Base-by-base conservation (phyloP, 2,113 vertebrate species). In the Dolichallabes microphthalmus region DNA sequence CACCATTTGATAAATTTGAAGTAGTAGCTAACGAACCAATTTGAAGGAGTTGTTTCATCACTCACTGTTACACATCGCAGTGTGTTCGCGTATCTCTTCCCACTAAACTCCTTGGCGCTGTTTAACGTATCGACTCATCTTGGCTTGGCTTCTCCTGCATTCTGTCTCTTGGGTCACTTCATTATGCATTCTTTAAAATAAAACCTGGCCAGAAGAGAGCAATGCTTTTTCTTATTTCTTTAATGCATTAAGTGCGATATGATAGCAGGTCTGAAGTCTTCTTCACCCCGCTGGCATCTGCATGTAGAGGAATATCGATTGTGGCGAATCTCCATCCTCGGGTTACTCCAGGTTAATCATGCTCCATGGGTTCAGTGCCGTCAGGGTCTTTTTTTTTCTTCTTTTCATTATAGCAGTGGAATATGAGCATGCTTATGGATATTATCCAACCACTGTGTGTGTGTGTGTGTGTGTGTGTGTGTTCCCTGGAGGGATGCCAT, bases 111-210 rank as follows among this genome's bases (percentile, higher is more conserved):
- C 53, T 57, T 4, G 25, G 71, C 1, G 22, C 4, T 50, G 11
- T 2, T n/a, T 25, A 50, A 22, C 11, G 13, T 69, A 80, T 60
- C 25, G 52, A 50, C 32, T 69, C 11, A 4, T 80, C 30, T 25
- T 39, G 19, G 58, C 76, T 76, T 66, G 35, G 63, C 13, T 58
- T 45, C 68, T 73, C 57, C 39, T 81, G 20, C 27, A 0, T 50
- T 74, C 11, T 45, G n/a, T 39, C 32, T 25, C 76, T 50, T 32
- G 15, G 19, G 60, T 63, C 85, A 80, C 32, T 78, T 85, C 71
- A 78, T 82, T 82, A 76, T 84, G 87, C 64, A 81, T 55, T 66
- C 74, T 60, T 77, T 84, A 86, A 89, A 93, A 92, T 90, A 86
- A 86, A 87, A 87, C 87, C 82, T 27, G 71, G 53, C 73, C 83